phyloP scores from a whole-genome alignment of 2,888 invertebrate genomes.

The Meiosimyza decipiens region DNA sequence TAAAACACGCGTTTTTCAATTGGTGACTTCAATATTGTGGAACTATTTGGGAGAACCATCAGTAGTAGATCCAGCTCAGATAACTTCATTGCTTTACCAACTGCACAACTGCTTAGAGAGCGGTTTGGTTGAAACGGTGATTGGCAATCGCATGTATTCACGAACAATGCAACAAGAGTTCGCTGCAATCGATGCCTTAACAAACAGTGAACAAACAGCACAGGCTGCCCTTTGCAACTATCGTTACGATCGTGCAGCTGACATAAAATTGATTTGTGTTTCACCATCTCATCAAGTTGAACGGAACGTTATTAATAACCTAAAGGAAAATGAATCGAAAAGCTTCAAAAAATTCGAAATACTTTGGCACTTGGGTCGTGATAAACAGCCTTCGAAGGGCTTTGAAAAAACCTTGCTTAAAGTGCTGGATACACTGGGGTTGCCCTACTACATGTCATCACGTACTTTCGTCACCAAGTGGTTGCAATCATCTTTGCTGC shows the following conservation, averaged over 20 bases:
- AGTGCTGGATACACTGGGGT: slow-evolving; percentile 67
- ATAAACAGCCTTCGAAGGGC: slow-evolving; percentile 69
- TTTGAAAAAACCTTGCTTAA: slow-evolving; percentile 76
- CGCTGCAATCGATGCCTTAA: slow-evolving; percentile 43
- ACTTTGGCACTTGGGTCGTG: slow-evolving; percentile 83
- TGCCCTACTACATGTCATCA: slow-evolving; percentile 64
- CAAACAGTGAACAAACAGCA: slow-evolving; percentile 42
- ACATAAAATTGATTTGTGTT: slow-evolving; percentile 63
- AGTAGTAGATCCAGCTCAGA: slow-evolving; percentile 60
- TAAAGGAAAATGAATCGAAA: slow-evolving; percentile 63
- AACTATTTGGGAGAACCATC: slow-evolving; percentile 70
- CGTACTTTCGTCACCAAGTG: slow-evolving; percentile 77
- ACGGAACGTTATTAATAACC: slow-evolving; percentile 51
- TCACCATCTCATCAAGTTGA: slow-evolving; percentile 52
- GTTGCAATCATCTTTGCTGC: slow-evolving; percentile 77
- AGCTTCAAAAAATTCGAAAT: slow-evolving; percentile 66
- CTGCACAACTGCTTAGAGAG: slow-evolving; percentile 77
- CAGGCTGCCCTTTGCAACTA: slow-evolving; percentile 55
- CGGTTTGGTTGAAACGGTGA: slow-evolving; percentile 77
- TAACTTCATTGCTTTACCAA: slow-evolving; percentile 77
- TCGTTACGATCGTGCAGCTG: slow-evolving; percentile 60
- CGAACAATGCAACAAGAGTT: slow-evolving; percentile 57
- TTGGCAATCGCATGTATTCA: slow-evolving; percentile 69
- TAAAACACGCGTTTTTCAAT: slow-evolving; percentile 75
- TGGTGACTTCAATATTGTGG: slow-evolving; percentile 78